Conservation (phyloP, 1,140 invertebrate genomes). For the Xylocopa sonorina region DNA sequence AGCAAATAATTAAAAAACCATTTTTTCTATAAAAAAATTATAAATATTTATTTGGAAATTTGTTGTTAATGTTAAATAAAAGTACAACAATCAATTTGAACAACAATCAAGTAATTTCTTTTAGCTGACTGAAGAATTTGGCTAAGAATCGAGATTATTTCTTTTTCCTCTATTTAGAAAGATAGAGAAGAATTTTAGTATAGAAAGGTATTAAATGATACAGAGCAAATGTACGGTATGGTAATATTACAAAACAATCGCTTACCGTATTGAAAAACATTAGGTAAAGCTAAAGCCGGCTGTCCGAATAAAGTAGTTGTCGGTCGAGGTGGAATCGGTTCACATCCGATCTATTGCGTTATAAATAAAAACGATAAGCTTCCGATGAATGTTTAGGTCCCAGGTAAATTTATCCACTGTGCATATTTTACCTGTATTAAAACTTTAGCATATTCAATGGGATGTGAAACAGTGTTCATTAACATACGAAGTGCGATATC, state of each 20-base stretch:
- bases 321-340: slow-evolving; percentile 89
- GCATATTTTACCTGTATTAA: slow-evolving; percentile 86
- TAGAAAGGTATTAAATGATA: slow-evolving; percentile 10
- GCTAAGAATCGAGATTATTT: too few species aligned
- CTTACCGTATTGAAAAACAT: slow-evolving; percentile 92
- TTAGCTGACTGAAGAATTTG: too few species aligned
- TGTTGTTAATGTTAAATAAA: too few species aligned
- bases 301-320: slow-evolving; percentile 89
- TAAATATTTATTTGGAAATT: too few species aligned
- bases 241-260: neutral
- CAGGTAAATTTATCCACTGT: slow-evolving; percentile 8
- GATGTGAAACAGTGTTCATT: slow-evolving; percentile 85
- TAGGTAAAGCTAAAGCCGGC: slow-evolving; percentile 91
- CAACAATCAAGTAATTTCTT: too few species aligned
- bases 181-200: too few species aligned
- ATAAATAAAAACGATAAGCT: slow-evolving; percentile 42
- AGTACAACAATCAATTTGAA: too few species aligned
- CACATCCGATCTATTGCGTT: slow-evolving; percentile 88
- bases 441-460: slow-evolving; percentile 92
- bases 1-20: too few species aligned
- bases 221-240: slow-evolving; percentile 31
- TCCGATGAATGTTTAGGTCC: slow-evolving; percentile 8
- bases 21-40: too few species aligned
- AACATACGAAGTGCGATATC: slow-evolving; percentile 73
- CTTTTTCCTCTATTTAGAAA: too few species aligned